Evolutionary conservation across 53 echinoderm and acorn worm genomes (phyloP).

Genomic region (Henricia sp.): DNA sequence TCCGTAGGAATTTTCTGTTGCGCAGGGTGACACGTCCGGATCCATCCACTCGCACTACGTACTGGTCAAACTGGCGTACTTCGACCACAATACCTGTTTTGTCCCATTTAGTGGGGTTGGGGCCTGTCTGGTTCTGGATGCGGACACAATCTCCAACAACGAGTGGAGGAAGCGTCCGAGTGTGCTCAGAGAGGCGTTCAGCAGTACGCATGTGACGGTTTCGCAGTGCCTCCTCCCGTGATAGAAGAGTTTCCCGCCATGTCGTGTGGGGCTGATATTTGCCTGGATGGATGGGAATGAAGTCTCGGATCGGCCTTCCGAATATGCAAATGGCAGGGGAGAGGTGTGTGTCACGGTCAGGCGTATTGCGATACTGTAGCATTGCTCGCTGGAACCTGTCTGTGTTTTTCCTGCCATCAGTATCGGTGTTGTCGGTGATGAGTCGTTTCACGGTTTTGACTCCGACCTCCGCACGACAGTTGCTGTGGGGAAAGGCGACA

Average conservation of each 20-base stretch:
- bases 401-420: too few relatives aligned
- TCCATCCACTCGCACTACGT: slow-evolving; percentile 61
- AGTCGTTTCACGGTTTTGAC: slow-evolving; percentile 65
- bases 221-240: neutral
- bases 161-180: too few relatives aligned
- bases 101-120: slow-evolving; percentile 68
- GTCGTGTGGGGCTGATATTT: slow-evolving; percentile 52
- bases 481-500: slow-evolving; percentile 64
- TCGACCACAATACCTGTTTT: slow-evolving; percentile 63
- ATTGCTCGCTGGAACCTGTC: slow-evolving; percentile 45
- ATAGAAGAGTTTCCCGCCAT: neutral
- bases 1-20: too few relatives aligned
- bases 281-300: slow-evolving; percentile 56
- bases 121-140: slow-evolving; percentile 61
- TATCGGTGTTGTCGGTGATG: too few relatives aligned
- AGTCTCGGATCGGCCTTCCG: slow-evolving; percentile 61
- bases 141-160: slow-evolving; percentile 60
- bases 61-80: slow-evolving; percentile 74
- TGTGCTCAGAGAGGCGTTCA: too few relatives aligned
- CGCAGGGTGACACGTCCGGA: slow-evolving; percentile 64
- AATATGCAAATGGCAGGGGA: slow-evolving; percentile 68
- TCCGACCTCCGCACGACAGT: slow-evolving; percentile 61
- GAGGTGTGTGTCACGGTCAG: slow-evolving; percentile 53
- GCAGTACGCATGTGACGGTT: neutral
- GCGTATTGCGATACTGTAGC: slow-evolving; percentile 64